A percentile compares a stretch with the other conserved stretches of the same genome.
phyloP scores from a whole-genome alignment of 2,797 vertebrate genomes.

The Orestias chungarensis region DNA sequence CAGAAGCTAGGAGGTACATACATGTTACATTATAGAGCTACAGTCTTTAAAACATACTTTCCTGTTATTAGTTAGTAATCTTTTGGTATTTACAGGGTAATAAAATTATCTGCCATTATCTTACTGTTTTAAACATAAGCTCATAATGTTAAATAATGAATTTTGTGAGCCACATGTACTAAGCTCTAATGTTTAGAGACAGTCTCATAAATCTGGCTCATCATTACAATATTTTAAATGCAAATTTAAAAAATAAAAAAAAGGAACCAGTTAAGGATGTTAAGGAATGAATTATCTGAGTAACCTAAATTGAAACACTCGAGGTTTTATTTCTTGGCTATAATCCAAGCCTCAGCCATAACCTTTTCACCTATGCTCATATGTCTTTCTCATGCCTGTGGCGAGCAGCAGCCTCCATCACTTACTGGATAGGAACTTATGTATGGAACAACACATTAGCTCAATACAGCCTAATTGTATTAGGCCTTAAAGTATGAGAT shows the following conservation, averaged over 20 bases:
- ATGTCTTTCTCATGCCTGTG: conserved; percentile 42
- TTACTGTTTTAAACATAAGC: conserved; percentile 12
- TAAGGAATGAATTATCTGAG: conserved; percentile 17
- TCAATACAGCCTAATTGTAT: conserved; percentile 79
- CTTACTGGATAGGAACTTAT: conserved; percentile 56
- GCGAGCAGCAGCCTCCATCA: conserved; percentile 40
- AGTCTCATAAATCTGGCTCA: conserved; percentile 7
- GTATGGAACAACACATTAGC: conserved; percentile 60
- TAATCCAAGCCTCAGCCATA: conserved; percentile 44
- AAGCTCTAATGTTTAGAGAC: no score
- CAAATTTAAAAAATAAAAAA: neutral
- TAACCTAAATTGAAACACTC: conserved; percentile 7
- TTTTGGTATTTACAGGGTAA: neutral
- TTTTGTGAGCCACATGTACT: conserved; percentile 5
- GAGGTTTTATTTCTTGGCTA: conserved; percentile 40
- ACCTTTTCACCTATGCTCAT: conserved; percentile 63
- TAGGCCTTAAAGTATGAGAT: conserved; percentile 73
- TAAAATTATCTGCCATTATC: neutral
- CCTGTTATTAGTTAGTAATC: neutral
- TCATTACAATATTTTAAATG: conserved; percentile 13
- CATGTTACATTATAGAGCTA: no score
- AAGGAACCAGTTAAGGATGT: conserved; percentile 17
- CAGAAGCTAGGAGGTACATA: no score
- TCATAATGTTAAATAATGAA: no score
- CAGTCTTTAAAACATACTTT: neutral